Conservation (phyloP, 2,888 invertebrate species). For the Volucella inanis region DNA sequence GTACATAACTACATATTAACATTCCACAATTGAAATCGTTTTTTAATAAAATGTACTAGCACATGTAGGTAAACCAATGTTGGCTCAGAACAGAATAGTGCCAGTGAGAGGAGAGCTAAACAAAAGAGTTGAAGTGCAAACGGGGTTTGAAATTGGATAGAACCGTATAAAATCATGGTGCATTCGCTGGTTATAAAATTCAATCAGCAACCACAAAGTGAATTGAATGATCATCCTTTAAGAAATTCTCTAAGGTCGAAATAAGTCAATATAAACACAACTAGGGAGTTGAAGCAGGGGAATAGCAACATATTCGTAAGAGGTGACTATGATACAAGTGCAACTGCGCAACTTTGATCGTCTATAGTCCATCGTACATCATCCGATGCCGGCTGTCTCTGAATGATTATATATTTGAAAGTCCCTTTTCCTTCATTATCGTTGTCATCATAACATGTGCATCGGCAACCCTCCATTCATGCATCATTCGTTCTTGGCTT, state of each 20-base stretch:
- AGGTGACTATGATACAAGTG: too few relatives aligned
- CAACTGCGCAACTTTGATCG: background rate
- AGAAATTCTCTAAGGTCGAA: conserved; percentile 10
- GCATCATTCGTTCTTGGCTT: conserved; percentile 48
- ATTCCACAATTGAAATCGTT: background rate
- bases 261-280: background rate
- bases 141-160: conserved; percentile 4
- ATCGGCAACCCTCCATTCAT: conserved; percentile 53
- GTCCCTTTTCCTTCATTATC: conserved; percentile 50
- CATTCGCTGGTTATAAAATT: conserved; percentile 21
- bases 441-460: conserved; percentile 3
- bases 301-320: too few relatives aligned
- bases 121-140: conserved; percentile 64
- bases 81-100: conserved; percentile 19
- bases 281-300: too few relatives aligned
- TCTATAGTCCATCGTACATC: background rate
- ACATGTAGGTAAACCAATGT: conserved; percentile 18
- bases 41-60: conserved; percentile 46
- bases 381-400: conserved; percentile 16
- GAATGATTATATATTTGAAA: background rate
- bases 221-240: conserved; percentile 25
- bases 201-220: conserved; percentile 13
- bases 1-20: background rate
- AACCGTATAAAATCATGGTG: conserved; percentile 13
- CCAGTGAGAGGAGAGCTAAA: conserved; percentile 7